A percentile compares a stretch with the other conserved stretches of the same genome.
phyloP scores from a whole-genome alignment of 2,797 vertebrate genomes.

The Calcarius lapponicus region DNA sequence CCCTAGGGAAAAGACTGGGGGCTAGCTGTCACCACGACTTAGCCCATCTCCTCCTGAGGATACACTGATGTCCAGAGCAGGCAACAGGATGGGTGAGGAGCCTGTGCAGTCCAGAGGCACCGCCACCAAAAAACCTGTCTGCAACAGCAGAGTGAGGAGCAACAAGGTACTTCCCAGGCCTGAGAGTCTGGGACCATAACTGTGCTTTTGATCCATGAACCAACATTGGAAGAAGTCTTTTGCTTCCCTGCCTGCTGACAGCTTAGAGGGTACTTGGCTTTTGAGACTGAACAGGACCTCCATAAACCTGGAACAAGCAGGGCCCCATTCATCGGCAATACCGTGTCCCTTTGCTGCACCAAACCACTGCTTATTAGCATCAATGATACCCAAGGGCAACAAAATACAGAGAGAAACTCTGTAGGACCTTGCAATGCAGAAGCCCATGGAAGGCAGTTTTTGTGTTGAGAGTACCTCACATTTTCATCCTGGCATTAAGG shows the following conservation, averaged over 20 bases:
- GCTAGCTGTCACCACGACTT: neutral
- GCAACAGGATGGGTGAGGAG: neutral
- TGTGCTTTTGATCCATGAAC: neutral
- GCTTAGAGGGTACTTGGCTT: neutral
- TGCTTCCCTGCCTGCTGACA: neutral
- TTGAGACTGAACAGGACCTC: neutral
- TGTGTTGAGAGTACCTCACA: neutral
- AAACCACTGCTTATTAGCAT: neutral
- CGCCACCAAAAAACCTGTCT: neutral
- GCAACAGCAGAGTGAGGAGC: neutral
- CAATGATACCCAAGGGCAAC: neutral
- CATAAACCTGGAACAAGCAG: neutral
- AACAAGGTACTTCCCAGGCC: neutral
- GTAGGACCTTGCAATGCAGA: neutral
- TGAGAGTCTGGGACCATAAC: neutral
- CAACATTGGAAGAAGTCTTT: neutral
- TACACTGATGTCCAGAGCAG: neutral
- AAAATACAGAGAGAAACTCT: neutral
- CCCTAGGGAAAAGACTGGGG: neutral
- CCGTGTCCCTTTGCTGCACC: accelerated
- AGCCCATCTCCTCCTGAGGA: neutral
- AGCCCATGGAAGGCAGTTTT: neutral
- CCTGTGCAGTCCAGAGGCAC: neutral
- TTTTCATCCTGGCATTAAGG: neutral
- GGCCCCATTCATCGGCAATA: accelerated